These are phyloP conservation scores for Apamea epomidion DNA, from an alignment of 2,888 invertebrate species.

Conservation along the genomic window DNA sequence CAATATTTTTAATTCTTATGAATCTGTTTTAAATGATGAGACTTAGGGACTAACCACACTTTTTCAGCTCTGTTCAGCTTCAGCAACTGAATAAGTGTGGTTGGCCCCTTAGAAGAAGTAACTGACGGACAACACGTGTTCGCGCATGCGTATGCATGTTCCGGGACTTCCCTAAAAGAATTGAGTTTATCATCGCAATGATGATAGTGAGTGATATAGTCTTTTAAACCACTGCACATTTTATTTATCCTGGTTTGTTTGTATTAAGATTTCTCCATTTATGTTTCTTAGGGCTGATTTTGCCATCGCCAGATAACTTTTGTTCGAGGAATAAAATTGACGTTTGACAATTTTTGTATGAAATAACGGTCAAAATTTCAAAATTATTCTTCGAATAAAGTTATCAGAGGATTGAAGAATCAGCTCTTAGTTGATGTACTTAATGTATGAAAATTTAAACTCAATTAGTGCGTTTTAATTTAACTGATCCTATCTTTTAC, in stretches of 20 bases:
- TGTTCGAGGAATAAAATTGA: no score
- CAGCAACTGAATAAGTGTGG: no score
- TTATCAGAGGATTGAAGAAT: no score
- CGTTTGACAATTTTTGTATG: no score
- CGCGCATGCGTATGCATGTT: neutral
- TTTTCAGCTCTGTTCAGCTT: no score
- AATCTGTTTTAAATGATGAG: neutral
- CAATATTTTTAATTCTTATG: neutral
- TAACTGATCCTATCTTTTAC: neutral
- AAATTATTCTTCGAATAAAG: no score
- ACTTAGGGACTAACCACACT: no score
- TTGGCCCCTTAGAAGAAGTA: neutral
- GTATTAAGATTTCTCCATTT: neutral
- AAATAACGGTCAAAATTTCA: no score
- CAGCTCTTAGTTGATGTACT: neutral
- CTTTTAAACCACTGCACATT: no score
- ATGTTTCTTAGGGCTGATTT: neutral
- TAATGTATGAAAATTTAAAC: neutral
- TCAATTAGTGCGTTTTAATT: conserved; percentile 10
- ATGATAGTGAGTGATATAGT: neutral
- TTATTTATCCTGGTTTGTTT: neutral
- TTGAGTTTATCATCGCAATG: neutral
- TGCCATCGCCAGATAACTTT: no score
- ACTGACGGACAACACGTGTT: neutral
- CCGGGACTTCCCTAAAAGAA: neutral